These are phyloP conservation scores for Ciconia maguari DNA, from an alignment of 2,113 vertebrate species.

Conservation along the genomic window DNA sequence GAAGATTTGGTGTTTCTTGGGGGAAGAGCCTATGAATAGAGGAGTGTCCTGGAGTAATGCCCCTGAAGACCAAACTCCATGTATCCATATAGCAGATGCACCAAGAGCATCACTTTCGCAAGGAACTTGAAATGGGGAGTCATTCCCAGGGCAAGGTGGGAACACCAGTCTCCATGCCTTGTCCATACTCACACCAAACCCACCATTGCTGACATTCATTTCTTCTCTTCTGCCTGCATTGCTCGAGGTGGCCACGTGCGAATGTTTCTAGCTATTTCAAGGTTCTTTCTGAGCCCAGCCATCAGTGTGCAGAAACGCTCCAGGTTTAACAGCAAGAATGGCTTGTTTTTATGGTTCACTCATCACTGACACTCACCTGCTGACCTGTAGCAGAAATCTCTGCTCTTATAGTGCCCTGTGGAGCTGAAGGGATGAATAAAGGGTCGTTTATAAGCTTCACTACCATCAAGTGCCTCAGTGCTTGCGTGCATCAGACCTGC, in stretches of 20 bases:
- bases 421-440: background rate
- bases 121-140: background rate
- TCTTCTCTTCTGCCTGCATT: background rate
- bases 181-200: background rate
- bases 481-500: background rate
- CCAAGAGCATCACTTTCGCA: background rate
- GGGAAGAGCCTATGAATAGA: background rate
- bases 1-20: background rate
- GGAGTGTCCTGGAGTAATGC: background rate
- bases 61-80: background rate
- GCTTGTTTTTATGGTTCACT: background rate
- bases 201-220: too few relatives aligned
- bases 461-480: background rate
- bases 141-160: background rate
- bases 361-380: background rate
- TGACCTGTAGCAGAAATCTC: background rate
- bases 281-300: background rate
- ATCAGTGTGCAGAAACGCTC: background rate
- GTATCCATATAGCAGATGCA: background rate
- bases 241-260: background rate
- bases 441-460: background rate
- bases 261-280: background rate
- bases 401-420: background rate
- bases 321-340: background rate
- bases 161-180: background rate